phyloP scores from a whole-genome alignment of 2,113 vertebrate species.

The Alligator mississippiensis region DNA sequence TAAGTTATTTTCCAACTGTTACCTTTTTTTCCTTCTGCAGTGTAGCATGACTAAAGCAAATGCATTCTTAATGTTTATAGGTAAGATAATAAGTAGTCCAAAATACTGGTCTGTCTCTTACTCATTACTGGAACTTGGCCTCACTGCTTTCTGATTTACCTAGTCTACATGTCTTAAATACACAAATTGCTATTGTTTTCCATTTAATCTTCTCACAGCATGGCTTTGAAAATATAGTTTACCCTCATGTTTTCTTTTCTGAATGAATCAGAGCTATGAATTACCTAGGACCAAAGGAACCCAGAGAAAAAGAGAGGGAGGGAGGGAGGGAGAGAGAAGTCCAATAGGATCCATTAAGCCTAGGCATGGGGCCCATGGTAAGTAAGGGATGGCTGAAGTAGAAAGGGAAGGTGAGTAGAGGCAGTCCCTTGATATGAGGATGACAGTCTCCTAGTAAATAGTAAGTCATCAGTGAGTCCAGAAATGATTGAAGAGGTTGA shows the following conservation, averaged over 20 bases:
- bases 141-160: background rate
- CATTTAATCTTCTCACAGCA: background rate
- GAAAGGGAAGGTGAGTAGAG: background rate
- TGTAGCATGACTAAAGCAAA: background rate
- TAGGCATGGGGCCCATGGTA: accelerated
- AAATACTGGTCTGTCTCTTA: accelerated
- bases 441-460: no score
- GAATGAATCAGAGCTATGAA: background rate
- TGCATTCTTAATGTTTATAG: background rate
- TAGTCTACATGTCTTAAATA: background rate
- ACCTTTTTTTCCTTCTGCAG: background rate
- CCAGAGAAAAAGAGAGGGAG: background rate
- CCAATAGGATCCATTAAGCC: background rate
- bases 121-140: background rate
- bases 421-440: background rate
- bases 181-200: background rate
- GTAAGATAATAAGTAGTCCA: background rate
- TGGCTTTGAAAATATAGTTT: no score
- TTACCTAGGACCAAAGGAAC: background rate
- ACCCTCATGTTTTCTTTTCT: background rate
- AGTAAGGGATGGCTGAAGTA: background rate
- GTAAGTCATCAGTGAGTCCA: no score
- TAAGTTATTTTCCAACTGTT: constrained; percentile 4
- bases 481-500: no score
- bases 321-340: background rate